Evolutionary conservation across 1,140 invertebrate genomes (phyloP), one percentile per base, ranked within the genome.

Genomic region (Paraescarpia echinospica): DNA sequence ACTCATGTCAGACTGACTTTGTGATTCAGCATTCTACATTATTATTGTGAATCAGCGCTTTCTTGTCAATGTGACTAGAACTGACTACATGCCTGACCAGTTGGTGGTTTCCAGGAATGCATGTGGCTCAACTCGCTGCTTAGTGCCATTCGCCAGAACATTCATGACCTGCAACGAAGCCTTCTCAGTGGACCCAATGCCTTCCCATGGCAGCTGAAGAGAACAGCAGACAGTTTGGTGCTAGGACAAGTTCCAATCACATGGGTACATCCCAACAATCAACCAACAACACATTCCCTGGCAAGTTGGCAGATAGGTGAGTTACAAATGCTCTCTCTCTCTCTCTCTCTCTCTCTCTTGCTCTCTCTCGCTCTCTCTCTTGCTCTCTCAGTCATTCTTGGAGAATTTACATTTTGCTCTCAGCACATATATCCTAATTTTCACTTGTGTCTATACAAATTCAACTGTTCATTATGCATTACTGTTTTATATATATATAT

Each of bases 191-290:
- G 95, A 34, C 93, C 94, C 1, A 94, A 95, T 59, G 94, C 95
- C 22, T 92, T 96, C 41, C 94, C 94, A 31, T 91, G 92, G 34
- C 91, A 91, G 33, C 94, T 94, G 14, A 93, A 94, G 92, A 91
- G 92, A 14, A 94, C 95, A 1, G 94, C 94, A 35, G 92, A 93
- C 77, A 94, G 94, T 93, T 92, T 96, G 48, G 94, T 95, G 92
- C 94, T 95, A 91, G 95, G 95, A 89, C 93, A 94, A 93, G 94
- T 96, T 33, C 95, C 95, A 8, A 93, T 95, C 22, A 94, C 94
- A 14, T 96, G 95, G 95, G 94, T 95, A 77, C 95, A 95, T 93
- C 95, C 95, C n/a, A 95, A 95, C 93, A 94, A 94, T 92, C 95
- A 95, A 93, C 95, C 95, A 22, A 94, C 94, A 93, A 95, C 95